Base-by-base conservation (phyloP, 2,797 vertebrate species). In the Phrynocephalus forsythii region DNA sequence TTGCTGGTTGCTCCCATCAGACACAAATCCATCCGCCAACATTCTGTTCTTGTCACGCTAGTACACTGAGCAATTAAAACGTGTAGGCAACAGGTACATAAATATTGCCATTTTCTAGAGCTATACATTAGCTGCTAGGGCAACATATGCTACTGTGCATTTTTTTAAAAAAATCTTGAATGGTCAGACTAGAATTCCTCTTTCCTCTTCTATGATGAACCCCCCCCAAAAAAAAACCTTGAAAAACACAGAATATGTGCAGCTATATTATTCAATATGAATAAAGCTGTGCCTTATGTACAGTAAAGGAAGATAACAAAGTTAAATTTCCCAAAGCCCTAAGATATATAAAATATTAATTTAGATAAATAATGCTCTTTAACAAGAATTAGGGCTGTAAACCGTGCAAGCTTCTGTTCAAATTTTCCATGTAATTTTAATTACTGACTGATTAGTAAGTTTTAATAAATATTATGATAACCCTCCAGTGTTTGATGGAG, bases 401-500 rank as follows among this genome's bases (percentile, higher is more conserved):
- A 85, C 18, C 4, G 33, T 38, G 20, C 22, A 69, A 79, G 16
- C 33, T 79, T 79, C 50, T 48, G 33, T 22, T 72, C 50, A 85
- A 82, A 33, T 44, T 28, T 82, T 16, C 81, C 9, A 76, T 82
- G 52, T 79, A 72, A 68, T 63, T 88, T 66, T 78, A 88, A 48
- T n/a, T 66, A 84, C 22, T 73, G 69, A 72, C 38, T 26, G 15
- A 38, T 60, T 69, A 69, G 50, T 63, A 68, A 52, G 66, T 38
- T 82, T 28, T 76, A 24, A 77, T 50, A 83, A 77, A 83, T n/a
- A 78, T 67, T 82, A 82, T 33, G 50, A 68, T 72, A 87, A 75
- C 52, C 8, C 52, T 56, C 9, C 2, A 38, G 7, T 60, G 52
- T 44, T 63, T 72, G 50, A 80, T 71, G 50, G 15, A 63, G 16